Percentiles rank a stretch among this genome's conserved stretches.
These are phyloP conservation scores for Andinoacara biseriatus DNA, from an alignment of 2,113 vertebrate species.

Conservation along the genomic window DNA sequence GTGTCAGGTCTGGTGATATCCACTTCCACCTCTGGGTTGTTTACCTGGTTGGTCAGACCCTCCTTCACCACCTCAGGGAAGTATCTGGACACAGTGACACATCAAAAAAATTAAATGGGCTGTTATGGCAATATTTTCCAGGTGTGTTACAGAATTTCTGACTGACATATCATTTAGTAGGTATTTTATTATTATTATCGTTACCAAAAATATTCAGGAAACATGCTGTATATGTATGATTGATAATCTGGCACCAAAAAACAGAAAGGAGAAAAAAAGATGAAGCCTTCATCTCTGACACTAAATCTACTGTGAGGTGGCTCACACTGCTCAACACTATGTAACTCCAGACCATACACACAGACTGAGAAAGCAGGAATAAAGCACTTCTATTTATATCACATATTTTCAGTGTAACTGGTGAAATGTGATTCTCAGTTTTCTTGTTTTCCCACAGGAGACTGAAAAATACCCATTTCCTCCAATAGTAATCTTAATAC, in stretches of 20 bases:
- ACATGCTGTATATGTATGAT: not conserved
- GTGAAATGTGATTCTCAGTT: not conserved
- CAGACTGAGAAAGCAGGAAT: not conserved
- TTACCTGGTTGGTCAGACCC: slow-evolving; percentile 95
- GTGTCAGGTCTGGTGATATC: slow-evolving; percentile 97
- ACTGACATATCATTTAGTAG: not conserved
- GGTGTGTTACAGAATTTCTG: not conserved
- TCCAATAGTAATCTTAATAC: not conserved
- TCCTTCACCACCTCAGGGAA: slow-evolving; percentile 97
- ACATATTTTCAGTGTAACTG: not conserved
- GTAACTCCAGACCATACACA: not conserved
- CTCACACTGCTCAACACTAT: not conserved
- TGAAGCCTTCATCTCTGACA: not conserved
- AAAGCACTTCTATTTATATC: not conserved
- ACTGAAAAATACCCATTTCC: not conserved
- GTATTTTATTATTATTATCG: not conserved
- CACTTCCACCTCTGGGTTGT: slow-evolving; percentile 96
- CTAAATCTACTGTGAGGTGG: not conserved
- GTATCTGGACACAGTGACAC: slow-evolving; percentile 81
- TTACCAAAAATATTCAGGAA: not conserved
- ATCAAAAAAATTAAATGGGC: not conserved
- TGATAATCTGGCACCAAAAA: not conserved
- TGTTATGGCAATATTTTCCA: not conserved
- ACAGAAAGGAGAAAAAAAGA: not conserved
- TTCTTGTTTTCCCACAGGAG: not conserved